Conservation (phyloP, 2,888 invertebrate genomes). For the Norana najaformis region DNA sequence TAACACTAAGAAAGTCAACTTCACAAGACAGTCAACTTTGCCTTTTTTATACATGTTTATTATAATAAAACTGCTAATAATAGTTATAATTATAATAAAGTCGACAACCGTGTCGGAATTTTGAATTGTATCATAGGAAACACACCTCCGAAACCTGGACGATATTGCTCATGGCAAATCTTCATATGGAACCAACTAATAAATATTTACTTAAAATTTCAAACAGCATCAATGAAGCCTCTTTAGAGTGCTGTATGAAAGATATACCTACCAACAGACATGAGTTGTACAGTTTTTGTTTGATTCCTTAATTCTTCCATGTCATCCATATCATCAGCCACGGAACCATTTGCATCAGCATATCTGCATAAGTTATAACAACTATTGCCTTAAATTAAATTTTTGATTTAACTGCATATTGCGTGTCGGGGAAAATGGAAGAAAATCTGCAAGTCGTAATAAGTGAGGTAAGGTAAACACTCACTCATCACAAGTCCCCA, state of each 20-base stretch:
- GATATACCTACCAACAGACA: neutral
- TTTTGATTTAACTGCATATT: neutral
- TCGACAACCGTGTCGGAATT: too few relatives aligned
- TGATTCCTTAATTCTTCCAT: neutral
- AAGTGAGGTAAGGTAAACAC: too few relatives aligned
- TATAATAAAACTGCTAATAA: too few relatives aligned
- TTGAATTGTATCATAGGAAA: too few relatives aligned
- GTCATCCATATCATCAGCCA: neutral
- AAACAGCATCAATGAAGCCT: neutral
- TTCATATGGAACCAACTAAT: neutral
- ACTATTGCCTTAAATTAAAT: neutral
- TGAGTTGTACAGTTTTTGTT: neutral
- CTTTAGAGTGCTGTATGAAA: neutral
- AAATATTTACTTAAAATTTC: neutral
- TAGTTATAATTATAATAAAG: too few relatives aligned
- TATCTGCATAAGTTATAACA: neutral
- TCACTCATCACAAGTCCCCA: neutral
- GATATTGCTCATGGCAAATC: too few relatives aligned
- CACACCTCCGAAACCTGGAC: too few relatives aligned
- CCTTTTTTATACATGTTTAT: too few relatives aligned
- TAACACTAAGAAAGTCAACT: too few relatives aligned
- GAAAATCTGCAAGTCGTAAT: neutral
- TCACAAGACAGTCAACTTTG: too few relatives aligned
- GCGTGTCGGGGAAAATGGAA: neutral
- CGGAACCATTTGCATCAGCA: neutral